Evolutionary conservation across 2,113 vertebrate species (phyloP).

Genomic region (Nettapus auritus): DNA sequence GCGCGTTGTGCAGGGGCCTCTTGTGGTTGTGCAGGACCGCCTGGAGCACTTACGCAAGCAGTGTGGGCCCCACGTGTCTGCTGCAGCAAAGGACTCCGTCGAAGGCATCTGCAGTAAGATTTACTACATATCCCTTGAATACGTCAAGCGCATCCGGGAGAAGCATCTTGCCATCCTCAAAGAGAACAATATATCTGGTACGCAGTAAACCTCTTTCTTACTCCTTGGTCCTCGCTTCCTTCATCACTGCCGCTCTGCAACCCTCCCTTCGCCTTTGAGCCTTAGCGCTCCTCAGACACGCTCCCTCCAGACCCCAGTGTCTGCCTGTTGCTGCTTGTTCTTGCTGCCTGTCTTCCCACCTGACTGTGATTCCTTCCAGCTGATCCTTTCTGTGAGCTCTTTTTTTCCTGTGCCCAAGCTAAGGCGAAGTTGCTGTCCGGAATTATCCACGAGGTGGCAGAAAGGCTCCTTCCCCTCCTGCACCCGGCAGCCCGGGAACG

Average conservation of each 20-base stretch:
- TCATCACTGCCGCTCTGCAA: neutral
- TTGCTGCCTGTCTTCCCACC: neutral
- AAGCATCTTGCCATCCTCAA: conserved; percentile 90
- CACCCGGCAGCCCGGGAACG: neutral
- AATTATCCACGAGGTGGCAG: neutral
- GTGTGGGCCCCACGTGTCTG: conserved; percentile 92
- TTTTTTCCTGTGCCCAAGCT: neutral
- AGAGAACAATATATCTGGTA: conserved; percentile 88
- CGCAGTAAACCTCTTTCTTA: neutral
- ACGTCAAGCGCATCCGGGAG: conserved; percentile 90
- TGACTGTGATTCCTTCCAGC: neutral
- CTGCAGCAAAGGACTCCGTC: conserved; percentile 95
- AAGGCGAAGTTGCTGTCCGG: neutral
- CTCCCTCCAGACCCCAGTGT: neutral
- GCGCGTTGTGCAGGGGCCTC: neutral
- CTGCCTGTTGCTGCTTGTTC: neutral
- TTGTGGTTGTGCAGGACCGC: conserved; percentile 84
- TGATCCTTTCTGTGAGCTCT: neutral
- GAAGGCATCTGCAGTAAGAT: conserved; percentile 99
- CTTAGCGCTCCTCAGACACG: neutral
- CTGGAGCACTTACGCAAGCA: conserved; percentile 95
- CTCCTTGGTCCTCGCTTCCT: neutral
- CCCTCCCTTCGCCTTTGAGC: neutral
- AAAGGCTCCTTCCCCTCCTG: neutral
- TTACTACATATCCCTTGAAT: conserved; percentile 94